A percentile compares a stretch with the other conserved stretches of the same genome.
These are phyloP conservation scores for Hypotaenidia philippensis DNA, from an alignment of 2,797 vertebrate genomes.

Conservation along the genomic window DNA sequence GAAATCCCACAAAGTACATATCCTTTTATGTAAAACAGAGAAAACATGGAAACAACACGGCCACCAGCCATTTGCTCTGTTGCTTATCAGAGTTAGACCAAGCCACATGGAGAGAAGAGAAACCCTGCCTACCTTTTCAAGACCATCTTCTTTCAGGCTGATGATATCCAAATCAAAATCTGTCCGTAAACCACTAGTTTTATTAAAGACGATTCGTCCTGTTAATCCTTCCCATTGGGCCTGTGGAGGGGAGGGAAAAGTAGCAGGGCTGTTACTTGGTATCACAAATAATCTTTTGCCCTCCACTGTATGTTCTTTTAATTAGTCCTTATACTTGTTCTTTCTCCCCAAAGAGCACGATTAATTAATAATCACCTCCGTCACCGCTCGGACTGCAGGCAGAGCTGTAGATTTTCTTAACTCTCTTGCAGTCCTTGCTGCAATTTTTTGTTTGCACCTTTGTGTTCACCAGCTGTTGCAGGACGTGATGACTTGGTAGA, in stretches of 20 bases:
- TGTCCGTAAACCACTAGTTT: conserved; percentile 92
- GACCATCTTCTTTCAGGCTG: conserved; percentile 95
- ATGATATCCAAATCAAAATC: conserved; percentile 98
- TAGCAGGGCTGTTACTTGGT: conserved; percentile 63
- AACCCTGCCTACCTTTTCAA: conserved; percentile 90
- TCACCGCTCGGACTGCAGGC: conserved; percentile 69
- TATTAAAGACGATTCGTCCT: conserved; percentile 96
- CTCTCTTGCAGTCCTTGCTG: conserved; percentile 78
- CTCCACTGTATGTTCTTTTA: conserved; percentile 84
- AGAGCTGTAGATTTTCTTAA: conserved; percentile 80
- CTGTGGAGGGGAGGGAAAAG: conserved; percentile 80
- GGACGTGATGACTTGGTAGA: conserved; percentile 46
- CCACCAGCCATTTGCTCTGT: background rate
- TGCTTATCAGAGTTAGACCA: background rate
- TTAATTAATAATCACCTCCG: conserved; percentile 91
- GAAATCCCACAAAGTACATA: conserved; percentile 26
- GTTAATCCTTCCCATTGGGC: conserved; percentile 99
- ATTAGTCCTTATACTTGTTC: conserved; percentile 89
- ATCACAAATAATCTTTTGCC: conserved; percentile 79
- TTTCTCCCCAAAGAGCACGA: conserved; percentile 85
- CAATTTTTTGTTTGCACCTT: conserved; percentile 70
- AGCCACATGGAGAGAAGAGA: background rate
- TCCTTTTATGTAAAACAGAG: background rate
- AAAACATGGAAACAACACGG: background rate
- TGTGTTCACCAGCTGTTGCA: conserved; percentile 69